These are phyloP conservation scores for Ovis aries DNA, from an alignment of 2,113 vertebrate genomes.

Conservation along the genomic window ARS-UI_Ramb_v3.0 NC_056080.1:102191501-102192000, in stretches of 20 bases:
- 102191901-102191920: not conserved
- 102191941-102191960: not conserved
- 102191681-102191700: not conserved
- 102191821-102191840: not conserved
- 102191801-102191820: not conserved
- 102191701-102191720: constrained; percentile 37
- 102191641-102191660: not conserved
- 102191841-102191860: constrained; percentile 12
- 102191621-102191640: not conserved
- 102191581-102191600: constrained; percentile 2
- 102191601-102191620: not conserved
- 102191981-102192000: not conserved
- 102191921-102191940: not conserved
- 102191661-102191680: not conserved
- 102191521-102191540: not conserved
- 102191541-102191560: constrained; percentile 5
- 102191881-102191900: not conserved
- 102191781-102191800: not conserved
- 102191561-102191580: constrained; percentile 5
- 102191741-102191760: not conserved
- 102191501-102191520: not conserved
- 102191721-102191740: constrained; percentile 16
- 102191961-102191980: not conserved
- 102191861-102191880: not conserved
- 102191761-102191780: constrained; percentile 17